Evolutionary conservation across 2,113 vertebrate genomes (phyloP), one percentile per base, ranked within the genome.

Genomic region (Cisticola juncidis): DNA sequence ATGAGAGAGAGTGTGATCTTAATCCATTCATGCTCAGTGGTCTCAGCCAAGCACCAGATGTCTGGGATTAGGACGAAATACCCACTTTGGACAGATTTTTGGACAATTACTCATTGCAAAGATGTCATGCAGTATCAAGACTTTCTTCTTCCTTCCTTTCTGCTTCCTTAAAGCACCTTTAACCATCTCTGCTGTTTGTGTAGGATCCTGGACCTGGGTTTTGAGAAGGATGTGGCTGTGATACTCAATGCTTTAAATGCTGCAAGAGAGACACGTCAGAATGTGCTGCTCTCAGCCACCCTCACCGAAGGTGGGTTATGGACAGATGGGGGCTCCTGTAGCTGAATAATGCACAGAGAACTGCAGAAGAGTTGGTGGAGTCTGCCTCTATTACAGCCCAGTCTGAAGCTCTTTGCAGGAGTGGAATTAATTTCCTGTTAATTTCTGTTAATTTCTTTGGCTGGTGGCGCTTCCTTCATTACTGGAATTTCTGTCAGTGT

Each of bases 121-220:
- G 50, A 44, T 92, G 68, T 90, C 24, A 5, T 24, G n/a, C 13
- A 78, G 48, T 38, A 45, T 71, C 48, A 50, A 57, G 81, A 61
- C 16, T 28, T 81, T 38, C 53, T 64, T 57, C 28, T 86, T 90
- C n/a, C n/a, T n/a, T n/a, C n/a, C n/a, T n/a, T n/a, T n/a, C n/a
- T n/a, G n/a, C n/a, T n/a, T n/a, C n/a, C n/a, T n/a, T n/a, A n/a
- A n/a, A n/a, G n/a, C n/a, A n/a, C n/a, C n/a, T n/a, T 57, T 81
- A 15, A 5, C 50, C 15, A 11, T 48, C 26, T 94, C 54, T 92
- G 13, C 44, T 86, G 44, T 93, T 81, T 88, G 36, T 92, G 12
- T 95, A 99, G 99, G 94, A 99, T 98, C 28, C 81, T 99, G 98
- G 99, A 99, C 88, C 94, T 99, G 96, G 99, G 99, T 28, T 99